Evolutionary conservation across 2,113 vertebrate genomes (phyloP).

Genomic region (Thermophis baileyi): DNA sequence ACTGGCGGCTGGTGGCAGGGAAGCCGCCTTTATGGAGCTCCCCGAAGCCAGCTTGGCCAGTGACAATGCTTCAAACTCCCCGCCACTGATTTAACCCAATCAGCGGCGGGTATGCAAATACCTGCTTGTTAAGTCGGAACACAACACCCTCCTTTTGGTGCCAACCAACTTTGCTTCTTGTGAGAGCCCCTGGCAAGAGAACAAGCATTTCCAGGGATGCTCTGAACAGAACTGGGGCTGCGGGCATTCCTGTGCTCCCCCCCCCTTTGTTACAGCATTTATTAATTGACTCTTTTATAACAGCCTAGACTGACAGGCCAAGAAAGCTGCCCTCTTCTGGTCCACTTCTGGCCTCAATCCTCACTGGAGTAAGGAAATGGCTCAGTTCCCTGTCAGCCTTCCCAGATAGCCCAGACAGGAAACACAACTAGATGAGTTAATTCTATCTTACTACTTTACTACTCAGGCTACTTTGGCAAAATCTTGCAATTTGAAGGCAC

Average conservation of each 20-base stretch:
- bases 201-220: not conserved
- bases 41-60: no score
- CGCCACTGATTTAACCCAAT: no score
- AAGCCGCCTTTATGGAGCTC: no score
- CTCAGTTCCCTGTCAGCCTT: not conserved
- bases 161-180: conserved; percentile 22
- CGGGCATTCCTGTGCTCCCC: not conserved
- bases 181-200: conserved; percentile 5
- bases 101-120: no score
- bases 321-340: not conserved
- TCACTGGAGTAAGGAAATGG: not conserved
- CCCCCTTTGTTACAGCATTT: conserved; percentile 1
- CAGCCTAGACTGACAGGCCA: not conserved
- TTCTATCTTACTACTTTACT: not conserved
- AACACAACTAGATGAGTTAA: not conserved
- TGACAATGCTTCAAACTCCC: no score
- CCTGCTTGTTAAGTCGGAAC: no score
- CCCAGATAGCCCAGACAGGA: not conserved
- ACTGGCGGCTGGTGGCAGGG: no score
- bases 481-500: not conserved
- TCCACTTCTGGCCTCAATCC: not conserved
- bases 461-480: not conserved
- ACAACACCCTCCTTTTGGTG: rapidly evolving
- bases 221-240: not conserved
- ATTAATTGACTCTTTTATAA: conserved; percentile 16